Evolutionary conservation across 2,113 vertebrate species (phyloP).

Genomic region (Gallinago media): DNA sequence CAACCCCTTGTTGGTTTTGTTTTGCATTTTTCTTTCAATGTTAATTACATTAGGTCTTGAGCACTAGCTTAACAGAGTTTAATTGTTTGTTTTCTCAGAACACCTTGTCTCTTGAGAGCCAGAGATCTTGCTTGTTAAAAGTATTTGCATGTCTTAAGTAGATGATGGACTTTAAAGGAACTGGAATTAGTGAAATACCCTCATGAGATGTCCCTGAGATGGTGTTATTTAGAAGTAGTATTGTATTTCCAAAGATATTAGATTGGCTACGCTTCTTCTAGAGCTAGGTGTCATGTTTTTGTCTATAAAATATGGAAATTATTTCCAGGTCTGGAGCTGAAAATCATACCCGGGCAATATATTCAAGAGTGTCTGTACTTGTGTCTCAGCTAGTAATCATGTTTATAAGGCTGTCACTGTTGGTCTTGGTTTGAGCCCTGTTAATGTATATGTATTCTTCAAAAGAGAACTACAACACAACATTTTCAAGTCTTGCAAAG

Average conservation of each 20-base stretch:
- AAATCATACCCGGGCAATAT: slow-evolving; percentile 47
- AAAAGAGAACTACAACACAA: slow-evolving; percentile 68
- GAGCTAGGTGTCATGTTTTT: slow-evolving; percentile 32
- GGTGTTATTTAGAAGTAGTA: slow-evolving; percentile 44
- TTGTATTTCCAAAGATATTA: slow-evolving; percentile 39
- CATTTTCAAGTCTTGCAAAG: slow-evolving; percentile 69
- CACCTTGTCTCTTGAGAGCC: slow-evolving; percentile 11
- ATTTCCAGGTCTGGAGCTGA: slow-evolving; percentile 43
- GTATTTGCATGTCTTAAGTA: slow-evolving; percentile 31
- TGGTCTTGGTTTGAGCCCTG: slow-evolving; percentile 38
- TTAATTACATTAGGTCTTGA: background rate
- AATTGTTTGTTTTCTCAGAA: slow-evolving; percentile 31
- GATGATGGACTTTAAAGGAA: slow-evolving; percentile 42
- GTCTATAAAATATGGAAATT: slow-evolving; percentile 53
- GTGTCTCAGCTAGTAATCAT: slow-evolving; percentile 28
- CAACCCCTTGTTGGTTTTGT: background rate
- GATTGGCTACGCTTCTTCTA: slow-evolving; percentile 13
- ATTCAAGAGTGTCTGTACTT: slow-evolving; percentile 29
- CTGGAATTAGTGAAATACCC: slow-evolving; percentile 22
- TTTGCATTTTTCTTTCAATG: background rate
- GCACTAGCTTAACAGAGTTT: background rate
- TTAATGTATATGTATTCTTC: slow-evolving; percentile 72
- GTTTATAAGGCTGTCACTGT: slow-evolving; percentile 63
- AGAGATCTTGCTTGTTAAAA: slow-evolving; percentile 37
- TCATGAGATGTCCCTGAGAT: slow-evolving; percentile 22